Evolutionary conservation across 2,113 vertebrate genomes (phyloP).

Genomic region (Hucho hucho): DNA sequence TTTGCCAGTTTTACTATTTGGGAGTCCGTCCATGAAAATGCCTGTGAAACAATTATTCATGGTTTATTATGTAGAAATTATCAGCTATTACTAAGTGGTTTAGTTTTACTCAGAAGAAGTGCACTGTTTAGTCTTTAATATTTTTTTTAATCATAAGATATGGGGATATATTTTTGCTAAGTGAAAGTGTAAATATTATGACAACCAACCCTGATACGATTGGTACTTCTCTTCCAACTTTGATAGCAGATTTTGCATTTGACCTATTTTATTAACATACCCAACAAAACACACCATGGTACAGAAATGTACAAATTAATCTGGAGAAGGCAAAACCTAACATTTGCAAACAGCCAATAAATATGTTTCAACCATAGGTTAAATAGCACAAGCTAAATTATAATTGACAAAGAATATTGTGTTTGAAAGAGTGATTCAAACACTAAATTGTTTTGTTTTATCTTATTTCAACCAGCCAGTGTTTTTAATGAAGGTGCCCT

Average conservation of each 20-base stretch:
- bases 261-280: neutral
- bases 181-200: too few relatives aligned
- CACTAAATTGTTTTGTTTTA: conserved; percentile 62
- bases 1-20: conserved; percentile 18
- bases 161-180: too few relatives aligned
- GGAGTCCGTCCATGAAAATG: conserved; percentile 35
- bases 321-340: neutral
- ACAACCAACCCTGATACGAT: neutral
- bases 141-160: neutral
- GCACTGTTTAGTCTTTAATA: conserved; percentile 16
- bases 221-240: neutral
- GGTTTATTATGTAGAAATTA: conserved; percentile 43
- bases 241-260: neutral
- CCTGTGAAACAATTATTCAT: conserved; percentile 43
- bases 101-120: conserved; percentile 32
- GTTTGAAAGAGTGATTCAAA: conserved; percentile 52
- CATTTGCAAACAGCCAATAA: conserved; percentile 37
- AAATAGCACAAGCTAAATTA: conserved; percentile 52
- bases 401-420: conserved; percentile 55
- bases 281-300: neutral
- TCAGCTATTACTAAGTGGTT: conserved; percentile 33
- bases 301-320: neutral
- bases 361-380: conserved; percentile 45
- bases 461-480: conserved; percentile 55
- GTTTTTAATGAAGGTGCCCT: conserved; percentile 46